Base-by-base conservation (phyloP, 2,888 invertebrate species). In the Troides oblongomaculatus region DNA sequence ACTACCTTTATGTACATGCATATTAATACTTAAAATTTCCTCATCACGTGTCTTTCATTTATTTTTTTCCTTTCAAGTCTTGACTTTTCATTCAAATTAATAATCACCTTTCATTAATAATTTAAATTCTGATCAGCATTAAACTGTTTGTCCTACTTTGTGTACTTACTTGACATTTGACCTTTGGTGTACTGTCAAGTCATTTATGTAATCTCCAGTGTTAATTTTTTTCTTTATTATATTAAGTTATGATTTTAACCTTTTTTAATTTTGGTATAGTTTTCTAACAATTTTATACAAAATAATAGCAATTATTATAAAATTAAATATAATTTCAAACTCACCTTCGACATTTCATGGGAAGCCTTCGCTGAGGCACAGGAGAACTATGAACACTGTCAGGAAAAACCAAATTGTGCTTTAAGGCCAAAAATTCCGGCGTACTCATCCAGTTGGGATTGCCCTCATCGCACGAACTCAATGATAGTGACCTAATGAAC, bases 351-450 rank as follows among this genome's bases (percentile, higher is more conserved):
- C 95, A 95, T 89, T 95, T 95, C 69, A 94, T 87, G 66, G 94
- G 93, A 10, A 93, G 89, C 77, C 94, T 94, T 64, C 95, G 93
- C 62, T 94, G 94, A 60, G 95, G 93, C 39, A 96, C 95, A 0
- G 97, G 97, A 0, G 97, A 96, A 57, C 95, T 96, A 64, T 95
- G 96, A 17, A 94, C 95, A 80, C 96, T 96, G 72, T 97, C 97
- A 1, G 97, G 97, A 83, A 97, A 97, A 58, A 95, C 95, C 73
- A 97, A 87, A 84, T 97, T 97, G 80, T 97, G 96, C 80, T 96
- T 96, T 72, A 96, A 92, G 1, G 97, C 97, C 71, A 97, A 83
- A 66, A 96, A 93, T 81, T 97, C 97, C 0, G 97, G 97, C 0
- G 96, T 96, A 70, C 94, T 94, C 94, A 96, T 95, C 96, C 96